Evolutionary conservation across 2,113 vertebrate genomes (phyloP), one percentile per base, ranked within the genome.

Genomic region (Sclerurus mexicanus): DNA sequence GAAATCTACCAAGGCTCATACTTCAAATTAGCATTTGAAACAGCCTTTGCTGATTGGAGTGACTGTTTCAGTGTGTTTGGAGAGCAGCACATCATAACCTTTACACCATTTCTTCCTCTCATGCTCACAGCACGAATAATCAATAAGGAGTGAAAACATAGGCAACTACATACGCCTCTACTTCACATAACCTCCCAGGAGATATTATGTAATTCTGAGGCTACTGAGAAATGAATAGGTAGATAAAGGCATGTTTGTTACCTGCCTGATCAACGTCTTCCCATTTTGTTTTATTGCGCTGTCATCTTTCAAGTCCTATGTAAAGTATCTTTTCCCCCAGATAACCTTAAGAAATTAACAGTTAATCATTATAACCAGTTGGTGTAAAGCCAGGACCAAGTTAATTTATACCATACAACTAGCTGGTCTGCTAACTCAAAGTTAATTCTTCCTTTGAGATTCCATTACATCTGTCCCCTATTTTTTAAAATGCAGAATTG

Each of bases 391-490:
- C 55, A 87, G 67, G 85, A 73, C 30, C n/a, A 75, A 87, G 75
- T 83, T 74, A 79, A 89, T 94, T 91, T 79, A 76, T 73, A 77
- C 24, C 78, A 80, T 28, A 85, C 1, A 37, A 90, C 24, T 89
- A 69, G 42, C 63, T 86, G 72, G 73, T 85, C 67, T 88, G 68
- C 30, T 91, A 88, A 89, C 50, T 80, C 5, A 0, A 79, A 91
- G 59, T 77, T 74, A 85, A 90, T 94, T 53, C 67, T 89, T 71
- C 87, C 89, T 83, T 58, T 59, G 85, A 95, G 92, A 81, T 80
- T 91, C 58, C 55, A 67, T 63, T 90, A 84, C 72, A 91, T 72
- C 77, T 76, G 78, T 74, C 81, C 87, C 27, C 30, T 69, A 9
- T 69, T 93, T 87, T 40, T 91, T 49, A 37, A 56, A 79, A 79